Evolutionary conservation across 2,797 vertebrate species (phyloP), one percentile per base, ranked within the genome.

Genomic region (Microctenopoma lineatum): DNA sequence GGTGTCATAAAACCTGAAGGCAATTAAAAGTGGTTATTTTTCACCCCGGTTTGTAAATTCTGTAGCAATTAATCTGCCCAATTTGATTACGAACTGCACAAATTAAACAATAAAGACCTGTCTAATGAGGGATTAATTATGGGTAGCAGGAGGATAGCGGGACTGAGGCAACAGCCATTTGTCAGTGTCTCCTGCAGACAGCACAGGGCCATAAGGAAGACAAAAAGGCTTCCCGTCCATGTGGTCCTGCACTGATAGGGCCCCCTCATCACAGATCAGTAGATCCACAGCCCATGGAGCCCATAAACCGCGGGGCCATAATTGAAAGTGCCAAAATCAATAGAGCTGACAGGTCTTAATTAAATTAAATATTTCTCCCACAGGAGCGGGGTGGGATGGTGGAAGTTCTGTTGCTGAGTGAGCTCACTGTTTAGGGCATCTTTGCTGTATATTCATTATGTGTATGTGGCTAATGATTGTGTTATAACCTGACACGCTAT

Each of bases 101-200:
- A 98, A 98, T 99, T 98, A 97, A 99, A 98, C 97, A 99, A 98
- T 98, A 99, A 98, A 98, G 97, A 97, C 92, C 96, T 98, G 97
- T 99, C 97, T 98, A 97, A 98, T 97, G 96, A 96, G 96, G 96
- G 96, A 97, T 98, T 99, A 97, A 98, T 98, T 97, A 98, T 96
- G 96, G 96, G 95, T 92, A 95, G 94, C 92, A 92, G 93, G 95
- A 95, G 95, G 95, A 94, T 92, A 94, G 92, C 88, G 73, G 89
- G 94, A 93, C 88, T 75, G 93, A 92, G 93, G 81, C 93, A 91
- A 88, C 90, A 88, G 94, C 94, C 88, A 96, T 98, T 95, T 92
- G 92, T 97, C 95, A 96, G 86, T 88, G 94, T 93, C 93, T 86
- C 71, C 92, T 89, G 95, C 93, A 94, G 95, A 91, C 92, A 89